These are phyloP conservation scores for Nyctalus aviator DNA, from an alignment of 2,797 vertebrate species.

Conservation along the genomic window DNA sequence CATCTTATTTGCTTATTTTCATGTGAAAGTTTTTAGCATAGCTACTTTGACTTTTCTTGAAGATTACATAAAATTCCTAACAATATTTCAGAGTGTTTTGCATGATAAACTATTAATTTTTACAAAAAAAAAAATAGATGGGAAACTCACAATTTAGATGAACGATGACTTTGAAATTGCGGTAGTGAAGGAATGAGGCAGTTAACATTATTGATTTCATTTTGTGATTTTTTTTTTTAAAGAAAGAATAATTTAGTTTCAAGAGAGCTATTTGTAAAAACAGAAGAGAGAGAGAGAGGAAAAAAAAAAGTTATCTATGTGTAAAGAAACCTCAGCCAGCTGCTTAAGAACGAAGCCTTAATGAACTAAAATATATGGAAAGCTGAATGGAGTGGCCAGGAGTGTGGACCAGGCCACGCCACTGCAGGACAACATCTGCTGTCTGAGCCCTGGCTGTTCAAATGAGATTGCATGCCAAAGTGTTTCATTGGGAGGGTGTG, in stretches of 20 bases:
- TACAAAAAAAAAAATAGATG: not conserved
- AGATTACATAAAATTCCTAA: slow-evolving; percentile 39
- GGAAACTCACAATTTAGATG: slow-evolving; percentile 55
- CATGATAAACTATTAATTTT: slow-evolving; percentile 16
- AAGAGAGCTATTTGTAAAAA: slow-evolving; percentile 60
- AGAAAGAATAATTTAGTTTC: slow-evolving; percentile 72
- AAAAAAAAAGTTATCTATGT: slow-evolving; percentile 29
- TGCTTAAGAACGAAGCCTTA: slow-evolving; percentile 72
- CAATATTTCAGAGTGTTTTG: not conserved
- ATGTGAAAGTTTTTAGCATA: slow-evolving; percentile 66
- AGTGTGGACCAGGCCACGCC: slow-evolving; percentile 69
- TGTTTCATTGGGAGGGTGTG: slow-evolving; percentile 60
- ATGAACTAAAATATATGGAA: slow-evolving; percentile 73
- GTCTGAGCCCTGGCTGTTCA: slow-evolving; percentile 45
- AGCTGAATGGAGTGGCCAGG: slow-evolving; percentile 74
- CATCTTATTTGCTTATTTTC: slow-evolving; percentile 70
- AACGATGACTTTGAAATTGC: slow-evolving; percentile 51
- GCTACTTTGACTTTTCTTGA: slow-evolving; percentile 56
- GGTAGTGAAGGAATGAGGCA: slow-evolving; percentile 35
- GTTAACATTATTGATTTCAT: slow-evolving; percentile 65
- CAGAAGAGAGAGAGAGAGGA: not conserved
- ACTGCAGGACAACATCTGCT: slow-evolving; percentile 50
- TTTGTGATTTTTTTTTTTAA: slow-evolving; percentile 67
- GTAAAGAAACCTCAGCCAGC: slow-evolving; percentile 67
- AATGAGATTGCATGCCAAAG: slow-evolving; percentile 63